Percentiles rank a stretch among this genome's conserved stretches.
phyloP scores from a whole-genome alignment of 2,113 vertebrate species.

The Pteruthius melanotis region DNA sequence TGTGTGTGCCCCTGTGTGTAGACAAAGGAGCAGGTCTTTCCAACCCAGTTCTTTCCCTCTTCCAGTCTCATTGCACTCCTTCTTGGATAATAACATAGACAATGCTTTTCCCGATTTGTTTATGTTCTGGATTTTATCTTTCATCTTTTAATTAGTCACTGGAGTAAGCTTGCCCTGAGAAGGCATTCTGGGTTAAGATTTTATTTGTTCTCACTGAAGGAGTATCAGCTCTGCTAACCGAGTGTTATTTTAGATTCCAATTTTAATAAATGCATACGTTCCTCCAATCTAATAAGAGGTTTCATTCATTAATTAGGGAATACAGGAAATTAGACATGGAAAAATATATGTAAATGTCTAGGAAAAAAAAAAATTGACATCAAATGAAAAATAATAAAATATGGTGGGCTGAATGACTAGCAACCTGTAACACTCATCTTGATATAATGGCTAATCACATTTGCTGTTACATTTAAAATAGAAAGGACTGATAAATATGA shows the following conservation, averaged over 20 bases:
- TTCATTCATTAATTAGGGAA: background rate
- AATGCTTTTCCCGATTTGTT: background rate
- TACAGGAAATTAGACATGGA: background rate
- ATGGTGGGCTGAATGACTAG: background rate
- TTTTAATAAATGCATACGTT: background rate
- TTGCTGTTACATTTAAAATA: background rate
- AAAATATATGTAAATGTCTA: background rate
- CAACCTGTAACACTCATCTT: background rate
- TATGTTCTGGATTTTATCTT: background rate
- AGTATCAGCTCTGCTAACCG: background rate
- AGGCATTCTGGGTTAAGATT: background rate
- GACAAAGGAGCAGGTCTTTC: background rate
- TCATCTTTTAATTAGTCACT: background rate
- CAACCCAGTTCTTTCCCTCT: background rate
- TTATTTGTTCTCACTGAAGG: background rate
- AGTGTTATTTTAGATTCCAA: background rate
- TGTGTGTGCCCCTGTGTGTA: fast-evolving
- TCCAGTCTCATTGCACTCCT: background rate
- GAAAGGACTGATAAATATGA: background rate
- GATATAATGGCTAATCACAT: background rate
- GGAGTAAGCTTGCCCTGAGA: background rate
- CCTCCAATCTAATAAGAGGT: background rate
- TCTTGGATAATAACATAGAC: background rate
- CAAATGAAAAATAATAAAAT: background rate
- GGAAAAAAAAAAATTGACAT: background rate